phyloP scores from a whole-genome alignment of 2,113 vertebrate species.

The Nannospalax galili region DNA sequence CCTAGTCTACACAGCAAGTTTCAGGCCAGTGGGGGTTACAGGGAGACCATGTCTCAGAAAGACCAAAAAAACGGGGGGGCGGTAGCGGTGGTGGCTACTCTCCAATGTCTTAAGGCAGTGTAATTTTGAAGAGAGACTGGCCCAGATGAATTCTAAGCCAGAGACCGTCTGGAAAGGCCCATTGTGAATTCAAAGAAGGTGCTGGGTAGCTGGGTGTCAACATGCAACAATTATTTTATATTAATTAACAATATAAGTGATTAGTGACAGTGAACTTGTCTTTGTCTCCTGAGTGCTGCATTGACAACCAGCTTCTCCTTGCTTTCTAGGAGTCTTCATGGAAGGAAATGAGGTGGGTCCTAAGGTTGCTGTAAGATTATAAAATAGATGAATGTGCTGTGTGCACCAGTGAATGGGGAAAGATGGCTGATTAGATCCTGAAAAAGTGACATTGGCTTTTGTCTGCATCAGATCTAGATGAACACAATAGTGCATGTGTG shows the following conservation, averaged over 20 bases:
- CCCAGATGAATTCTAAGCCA: neutral
- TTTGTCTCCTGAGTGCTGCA: neutral
- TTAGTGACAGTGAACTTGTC: neutral
- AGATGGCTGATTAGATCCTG: neutral
- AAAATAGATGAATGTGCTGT: neutral
- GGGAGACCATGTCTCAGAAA: too few relatives aligned
- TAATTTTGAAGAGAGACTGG: neutral
- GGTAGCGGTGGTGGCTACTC: neutral
- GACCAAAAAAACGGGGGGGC: too few relatives aligned
- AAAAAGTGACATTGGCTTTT: neutral
- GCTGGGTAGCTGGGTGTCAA: neutral
- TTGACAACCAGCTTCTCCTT: neutral
- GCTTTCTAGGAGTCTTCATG: neutral
- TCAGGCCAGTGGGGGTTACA: too few relatives aligned
- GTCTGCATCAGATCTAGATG: neutral
- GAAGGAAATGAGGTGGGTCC: neutral
- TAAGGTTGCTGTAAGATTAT: slow-evolving; percentile 11
- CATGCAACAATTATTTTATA: neutral
- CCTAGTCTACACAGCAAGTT: too few relatives aligned
- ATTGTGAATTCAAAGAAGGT: neutral
- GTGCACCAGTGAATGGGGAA: neutral
- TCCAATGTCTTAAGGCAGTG: neutral
- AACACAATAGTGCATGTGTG: too few relatives aligned
- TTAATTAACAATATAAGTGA: neutral
- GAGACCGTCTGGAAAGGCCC: neutral